Base-by-base conservation (phyloP, 1,140 invertebrate genomes). In the Penaeus vannamei region DNA sequence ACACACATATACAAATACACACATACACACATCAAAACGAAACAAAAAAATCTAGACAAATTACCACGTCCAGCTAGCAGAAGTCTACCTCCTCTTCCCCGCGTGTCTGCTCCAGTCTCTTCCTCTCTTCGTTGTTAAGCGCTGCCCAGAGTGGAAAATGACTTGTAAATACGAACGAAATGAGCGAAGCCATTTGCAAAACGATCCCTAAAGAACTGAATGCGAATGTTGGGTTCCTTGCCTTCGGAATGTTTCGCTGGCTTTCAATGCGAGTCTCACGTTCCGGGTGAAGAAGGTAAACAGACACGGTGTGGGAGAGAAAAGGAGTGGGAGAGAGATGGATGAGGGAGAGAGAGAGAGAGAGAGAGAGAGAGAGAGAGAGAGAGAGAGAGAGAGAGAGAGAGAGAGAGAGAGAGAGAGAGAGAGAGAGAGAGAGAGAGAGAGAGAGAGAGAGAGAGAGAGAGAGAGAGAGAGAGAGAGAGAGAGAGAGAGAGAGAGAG, bases 131-230 rank as follows among this genome's bases (percentile, higher is more conserved):
- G 53, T 53, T 53, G 53, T 53, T 53, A 53, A 53, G 53, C 53
- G 53, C 53, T 42, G 82, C 36, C n/a, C 61, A 36, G 22, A 22
- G 22, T 22, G 61, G 60, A 64, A 36, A 84, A 64, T 29, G 61
- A 66, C 61, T 84, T 84, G 82, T 84, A 84, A 84, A 84, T 84
- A 36, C 82, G 82, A 84, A 22, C 60, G 82, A 64, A 84, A 84
- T 62, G 60, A 84, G 82, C 82, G 82, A 84, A 64, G 29, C 61
- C 82, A 84, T 84, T 84, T 84, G 82, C 82, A 62, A 84, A 84
- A 84, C 82, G 82, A 66, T 62, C 8, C 53, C 59, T 59, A n/a
- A 29, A 60, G 80, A 59, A 29, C 80, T 60, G 59, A 26, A 62
- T 62, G n/a, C n/a, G 80, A 59, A 26, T 29, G 26, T 20, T 8